A percentile compares a stretch with the other conserved stretches of the same genome.
Evolutionary conservation across 1,140 invertebrate genomes (phyloP).

Genomic region (Nebria ingens): DNA sequence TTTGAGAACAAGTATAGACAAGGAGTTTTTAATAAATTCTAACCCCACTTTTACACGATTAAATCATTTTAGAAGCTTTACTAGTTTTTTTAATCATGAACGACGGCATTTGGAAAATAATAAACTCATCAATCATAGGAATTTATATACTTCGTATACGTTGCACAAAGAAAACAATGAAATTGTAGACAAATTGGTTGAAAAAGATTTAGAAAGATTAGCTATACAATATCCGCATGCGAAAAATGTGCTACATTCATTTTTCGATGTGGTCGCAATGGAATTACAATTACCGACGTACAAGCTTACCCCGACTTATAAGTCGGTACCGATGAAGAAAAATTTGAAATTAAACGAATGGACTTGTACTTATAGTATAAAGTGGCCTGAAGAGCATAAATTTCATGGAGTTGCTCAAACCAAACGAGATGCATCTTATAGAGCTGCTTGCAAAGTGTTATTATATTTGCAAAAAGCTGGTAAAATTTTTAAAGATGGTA

Average conservation of each 20-base stretch:
- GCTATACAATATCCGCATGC: conserved; percentile 14
- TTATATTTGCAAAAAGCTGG: conserved; percentile 23
- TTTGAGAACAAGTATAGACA: too few relatives aligned
- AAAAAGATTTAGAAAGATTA: not conserved
- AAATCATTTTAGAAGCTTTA: too few relatives aligned
- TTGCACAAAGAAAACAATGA: too few relatives aligned
- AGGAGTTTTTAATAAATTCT: too few relatives aligned
- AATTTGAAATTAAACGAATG: conserved; percentile 15
- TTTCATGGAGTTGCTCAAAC: conserved; percentile 20
- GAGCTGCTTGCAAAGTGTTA: conserved; percentile 24
- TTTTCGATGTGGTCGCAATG: conserved; percentile 18
- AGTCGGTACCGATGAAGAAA: conserved; percentile 10
- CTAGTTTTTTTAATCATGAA: not conserved
- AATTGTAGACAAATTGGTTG: too few relatives aligned
- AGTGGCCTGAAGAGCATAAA: conserved; percentile 26
- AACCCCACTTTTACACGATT: too few relatives aligned
- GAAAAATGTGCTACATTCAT: conserved; percentile 24
- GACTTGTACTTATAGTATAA: conserved; percentile 26
- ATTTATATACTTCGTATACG: too few relatives aligned
- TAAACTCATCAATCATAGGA: too few relatives aligned
- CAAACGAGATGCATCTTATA: conserved; percentile 28
- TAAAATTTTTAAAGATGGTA: conserved; percentile 25
- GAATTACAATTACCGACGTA: conserved; percentile 19
- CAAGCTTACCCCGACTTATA: conserved; percentile 19
- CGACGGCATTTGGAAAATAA: too few relatives aligned